These are phyloP conservation scores for Drosophila putrida DNA, from an alignment of 2,888 invertebrate genomes.

Conservation along the genomic window DNA sequence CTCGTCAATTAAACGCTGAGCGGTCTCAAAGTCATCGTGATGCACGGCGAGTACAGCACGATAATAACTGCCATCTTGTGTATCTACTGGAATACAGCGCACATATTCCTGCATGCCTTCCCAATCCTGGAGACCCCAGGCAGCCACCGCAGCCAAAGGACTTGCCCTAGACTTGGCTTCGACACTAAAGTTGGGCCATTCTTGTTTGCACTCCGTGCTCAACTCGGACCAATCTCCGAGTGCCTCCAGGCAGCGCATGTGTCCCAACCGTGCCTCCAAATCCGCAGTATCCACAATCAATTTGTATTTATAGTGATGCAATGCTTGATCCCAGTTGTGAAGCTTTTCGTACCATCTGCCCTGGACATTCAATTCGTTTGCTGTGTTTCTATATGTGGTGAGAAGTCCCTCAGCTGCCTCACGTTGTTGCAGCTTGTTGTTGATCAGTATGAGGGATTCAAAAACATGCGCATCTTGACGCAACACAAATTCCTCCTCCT, in stretches of 20 bases:
- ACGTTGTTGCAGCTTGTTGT: slow-evolving; percentile 99
- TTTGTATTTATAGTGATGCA: slow-evolving; percentile 93
- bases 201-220: slow-evolving; percentile 91
- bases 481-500: slow-evolving; percentile 96
- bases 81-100: slow-evolving; percentile 94
- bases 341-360: slow-evolving; percentile 99
- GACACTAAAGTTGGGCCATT: slow-evolving; percentile 90
- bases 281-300: slow-evolving; percentile 89
- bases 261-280: slow-evolving; percentile 93
- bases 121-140: slow-evolving; percentile 98
- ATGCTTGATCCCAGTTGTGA: slow-evolving; percentile 99
- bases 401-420: slow-evolving; percentile 98
- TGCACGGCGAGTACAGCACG: slow-evolving; percentile 96
- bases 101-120: slow-evolving; percentile 97
- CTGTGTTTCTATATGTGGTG: slow-evolving; percentile 91
- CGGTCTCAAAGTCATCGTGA: slow-evolving; percentile 89
- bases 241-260: slow-evolving; percentile 98
- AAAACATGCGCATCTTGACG: slow-evolving; percentile 94
- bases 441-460: slow-evolving; percentile 97
- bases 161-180: slow-evolving; percentile 90
- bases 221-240: slow-evolving; percentile 97
- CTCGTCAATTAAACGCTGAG: slow-evolving; percentile 94
- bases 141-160: slow-evolving; percentile 96
- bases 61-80: slow-evolving; percentile 98
- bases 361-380: slow-evolving; percentile 88